A percentile compares a stretch with the other conserved stretches of the same genome.
Conservation (phyloP, 2,888 invertebrate genomes). For the Drosophila mimica region DNA sequence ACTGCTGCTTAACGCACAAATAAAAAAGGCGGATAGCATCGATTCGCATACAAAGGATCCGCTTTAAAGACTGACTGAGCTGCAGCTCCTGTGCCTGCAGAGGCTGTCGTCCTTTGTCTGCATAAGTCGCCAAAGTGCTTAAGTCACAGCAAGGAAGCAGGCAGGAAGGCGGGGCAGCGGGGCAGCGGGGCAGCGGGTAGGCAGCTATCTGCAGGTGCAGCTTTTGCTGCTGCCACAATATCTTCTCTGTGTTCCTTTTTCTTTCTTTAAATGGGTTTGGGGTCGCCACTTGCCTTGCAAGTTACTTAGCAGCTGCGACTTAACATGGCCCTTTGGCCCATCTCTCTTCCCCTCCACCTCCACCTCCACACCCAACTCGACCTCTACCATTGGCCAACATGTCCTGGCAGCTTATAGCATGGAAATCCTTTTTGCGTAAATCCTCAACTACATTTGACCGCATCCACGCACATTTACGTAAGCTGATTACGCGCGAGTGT, state of each 20-base stretch:
- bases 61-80: neutral
- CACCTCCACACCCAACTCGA: neutral
- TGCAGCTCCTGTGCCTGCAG: neutral
- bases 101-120: slow-evolving; percentile 2
- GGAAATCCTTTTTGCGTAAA: slow-evolving; percentile 69
- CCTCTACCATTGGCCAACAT: neutral
- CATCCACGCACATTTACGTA: slow-evolving; percentile 73
- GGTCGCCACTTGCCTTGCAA: slow-evolving; percentile 43
- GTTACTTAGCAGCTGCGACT: slow-evolving; percentile 51
- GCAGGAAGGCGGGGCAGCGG: neutral
- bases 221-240: slow-evolving; percentile 11
- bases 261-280: neutral
- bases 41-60: slow-evolving; percentile 24
- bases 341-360: too few relatives aligned
- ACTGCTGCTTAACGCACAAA: neutral
- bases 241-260: neutral
- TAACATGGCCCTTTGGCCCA: slow-evolving; percentile 21
- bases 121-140: slow-evolving; percentile 13
- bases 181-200: neutral
- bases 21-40: slow-evolving; percentile 2
- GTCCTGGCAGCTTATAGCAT: slow-evolving; percentile 49
- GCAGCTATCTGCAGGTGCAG: slow-evolving; percentile 19
- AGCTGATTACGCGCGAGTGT: slow-evolving; percentile 66
- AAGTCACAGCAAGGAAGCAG: neutral
- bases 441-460: slow-evolving; percentile 69